Conservation (phyloP, 2,888 invertebrate genomes). For the Calephelis perditalis region DNA sequence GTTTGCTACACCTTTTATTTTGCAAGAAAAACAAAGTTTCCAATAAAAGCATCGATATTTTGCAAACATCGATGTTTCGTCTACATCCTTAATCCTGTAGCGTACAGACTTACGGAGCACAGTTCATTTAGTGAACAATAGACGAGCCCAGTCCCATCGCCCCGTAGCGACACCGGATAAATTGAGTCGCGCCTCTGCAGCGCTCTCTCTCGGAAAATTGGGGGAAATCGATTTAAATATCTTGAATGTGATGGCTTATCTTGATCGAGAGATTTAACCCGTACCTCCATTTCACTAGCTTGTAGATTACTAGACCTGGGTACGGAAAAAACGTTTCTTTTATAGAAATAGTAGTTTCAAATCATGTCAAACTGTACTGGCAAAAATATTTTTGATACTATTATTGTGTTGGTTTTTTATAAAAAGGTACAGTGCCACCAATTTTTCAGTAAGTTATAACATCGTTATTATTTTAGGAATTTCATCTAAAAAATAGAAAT, state of each 20-base stretch:
- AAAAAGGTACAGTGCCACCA: no score
- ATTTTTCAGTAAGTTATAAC: no score
- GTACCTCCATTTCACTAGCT: conserved; percentile 33
- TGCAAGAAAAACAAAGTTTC: no score
- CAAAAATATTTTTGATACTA: no score
- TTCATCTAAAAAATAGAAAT: no score
- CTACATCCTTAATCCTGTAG: conserved; percentile 45
- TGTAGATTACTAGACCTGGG: conserved; percentile 2
- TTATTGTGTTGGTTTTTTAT: no score
- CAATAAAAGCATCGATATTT: conserved; percentile 20
- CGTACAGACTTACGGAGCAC: conserved; percentile 57
- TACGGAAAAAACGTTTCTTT: conserved; percentile 28
- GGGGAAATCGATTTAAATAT: conserved; percentile 77
- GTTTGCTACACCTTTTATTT: no score
- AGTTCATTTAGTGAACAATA: conserved; percentile 76
- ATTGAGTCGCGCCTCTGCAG: conserved; percentile 67
- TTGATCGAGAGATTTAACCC: conserved; percentile 56
- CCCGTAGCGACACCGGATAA: conserved; percentile 68
- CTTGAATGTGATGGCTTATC: conserved; percentile 74
- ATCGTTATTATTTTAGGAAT: no score
- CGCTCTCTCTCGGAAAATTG: conserved; percentile 73
- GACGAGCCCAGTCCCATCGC: conserved; percentile 49
- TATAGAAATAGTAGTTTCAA: conserved; percentile 10
- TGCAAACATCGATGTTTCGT: conserved; percentile 43
- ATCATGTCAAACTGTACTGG: no score